phyloP scores from a whole-genome alignment of 2,113 vertebrate genomes.

The Corapipo altera region DNA sequence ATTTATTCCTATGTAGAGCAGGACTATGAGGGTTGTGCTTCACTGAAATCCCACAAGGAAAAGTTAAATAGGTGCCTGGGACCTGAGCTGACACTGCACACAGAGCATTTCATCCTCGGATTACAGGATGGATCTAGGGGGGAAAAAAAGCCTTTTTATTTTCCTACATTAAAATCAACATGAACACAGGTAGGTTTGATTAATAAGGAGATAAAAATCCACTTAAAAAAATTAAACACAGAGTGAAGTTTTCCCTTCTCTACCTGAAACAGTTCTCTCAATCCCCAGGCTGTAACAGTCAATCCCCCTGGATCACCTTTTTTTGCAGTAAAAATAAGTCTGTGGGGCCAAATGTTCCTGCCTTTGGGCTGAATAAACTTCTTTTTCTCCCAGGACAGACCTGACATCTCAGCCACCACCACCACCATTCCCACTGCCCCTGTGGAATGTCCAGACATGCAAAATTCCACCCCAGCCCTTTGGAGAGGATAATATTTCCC shows the following conservation, averaged over 20 bases:
- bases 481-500: neutral
- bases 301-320: neutral
- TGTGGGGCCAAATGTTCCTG: neutral
- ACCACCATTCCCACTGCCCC: neutral
- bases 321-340: neutral
- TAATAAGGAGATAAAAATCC: neutral
- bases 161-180: neutral
- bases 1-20: neutral
- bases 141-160: neutral
- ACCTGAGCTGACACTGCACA: neutral
- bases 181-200: neutral
- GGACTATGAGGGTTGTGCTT: neutral
- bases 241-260: neutral
- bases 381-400: neutral
- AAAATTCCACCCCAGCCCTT: neutral
- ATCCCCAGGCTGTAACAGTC: neutral
- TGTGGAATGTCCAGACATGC: neutral
- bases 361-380: neutral
- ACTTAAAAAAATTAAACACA: neutral
- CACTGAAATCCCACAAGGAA: neutral
- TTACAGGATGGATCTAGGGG: neutral
- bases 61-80: neutral
- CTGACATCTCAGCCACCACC: neutral
- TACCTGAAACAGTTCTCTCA: neutral
- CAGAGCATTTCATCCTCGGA: neutral